phyloP scores from a whole-genome alignment of 2,888 invertebrate species.

The Conistra vaccinii region DNA sequence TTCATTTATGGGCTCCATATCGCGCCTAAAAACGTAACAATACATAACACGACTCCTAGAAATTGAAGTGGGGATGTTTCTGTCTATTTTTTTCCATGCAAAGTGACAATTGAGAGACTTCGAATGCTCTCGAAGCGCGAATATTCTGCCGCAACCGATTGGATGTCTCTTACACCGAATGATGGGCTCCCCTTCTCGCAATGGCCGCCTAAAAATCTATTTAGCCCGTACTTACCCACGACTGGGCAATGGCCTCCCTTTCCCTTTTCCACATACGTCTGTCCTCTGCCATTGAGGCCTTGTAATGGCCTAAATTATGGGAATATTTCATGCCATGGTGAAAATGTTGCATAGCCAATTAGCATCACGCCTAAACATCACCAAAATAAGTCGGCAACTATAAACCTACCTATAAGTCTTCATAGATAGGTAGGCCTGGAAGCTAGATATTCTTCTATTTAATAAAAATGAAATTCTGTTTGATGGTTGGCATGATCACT shows the following conservation, averaged over 20 bases:
- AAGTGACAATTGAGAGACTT: conserved; percentile 52
- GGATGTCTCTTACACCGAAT: conserved; percentile 41
- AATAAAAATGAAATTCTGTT: not conserved
- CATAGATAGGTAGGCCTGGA: too few relatives aligned
- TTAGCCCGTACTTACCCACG: too few relatives aligned
- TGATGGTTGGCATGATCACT: not conserved
- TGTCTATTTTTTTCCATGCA: conserved; percentile 51
- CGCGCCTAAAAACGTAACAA: too few relatives aligned
- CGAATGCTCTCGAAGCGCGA: conserved; percentile 15
- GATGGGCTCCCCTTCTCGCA: not conserved
- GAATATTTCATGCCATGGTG: not conserved
- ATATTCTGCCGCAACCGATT: conserved; percentile 7
- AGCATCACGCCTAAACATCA: not conserved
- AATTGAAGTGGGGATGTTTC: conserved; percentile 17
- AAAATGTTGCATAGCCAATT: not conserved
- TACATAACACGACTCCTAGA: conserved; percentile 4
- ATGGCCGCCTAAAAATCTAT: not conserved
- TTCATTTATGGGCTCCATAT: too few relatives aligned
- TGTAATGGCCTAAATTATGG: too few relatives aligned
- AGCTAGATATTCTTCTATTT: too few relatives aligned
- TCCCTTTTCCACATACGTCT: too few relatives aligned
- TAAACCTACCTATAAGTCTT: too few relatives aligned
- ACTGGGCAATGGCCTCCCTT: too few relatives aligned
- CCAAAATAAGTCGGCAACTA: not conserved
- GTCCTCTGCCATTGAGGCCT: too few relatives aligned